A percentile compares a stretch with the other conserved stretches of the same genome.
Evolutionary conservation across 2,797 vertebrate species (phyloP).

Genomic region (Leptoclinus maculatus): DNA sequence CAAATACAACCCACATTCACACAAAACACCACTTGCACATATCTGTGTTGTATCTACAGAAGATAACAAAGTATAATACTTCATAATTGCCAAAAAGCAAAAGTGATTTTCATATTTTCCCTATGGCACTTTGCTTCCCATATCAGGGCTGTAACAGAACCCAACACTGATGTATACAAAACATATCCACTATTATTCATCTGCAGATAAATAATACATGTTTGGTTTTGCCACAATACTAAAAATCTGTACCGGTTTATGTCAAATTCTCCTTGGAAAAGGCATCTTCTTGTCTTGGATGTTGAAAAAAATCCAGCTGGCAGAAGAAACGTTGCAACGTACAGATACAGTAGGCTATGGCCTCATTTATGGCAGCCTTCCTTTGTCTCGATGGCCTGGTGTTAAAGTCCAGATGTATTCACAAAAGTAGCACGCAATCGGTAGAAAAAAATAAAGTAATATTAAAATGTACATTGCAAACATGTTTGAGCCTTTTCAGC

Average conservation of each 20-base stretch:
- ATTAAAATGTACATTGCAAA: not conserved
- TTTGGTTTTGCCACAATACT: slow-evolving; percentile 16
- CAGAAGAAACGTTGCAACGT: not conserved
- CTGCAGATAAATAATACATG: slow-evolving; percentile 21
- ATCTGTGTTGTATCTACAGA: slow-evolving; percentile 23
- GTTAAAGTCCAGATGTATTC: not conserved
- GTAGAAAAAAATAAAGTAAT: not conserved
- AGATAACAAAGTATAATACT: slow-evolving; percentile 65
- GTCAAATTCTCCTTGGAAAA: slow-evolving; percentile 7
- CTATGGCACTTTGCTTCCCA: slow-evolving; percentile 52
- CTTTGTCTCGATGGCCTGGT: not conserved
- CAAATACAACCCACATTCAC: slow-evolving; percentile 28
- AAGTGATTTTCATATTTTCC: slow-evolving; percentile 12
- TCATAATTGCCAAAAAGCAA: slow-evolving; percentile 63
- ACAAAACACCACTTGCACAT: slow-evolving; percentile 3
- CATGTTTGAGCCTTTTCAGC: not conserved
- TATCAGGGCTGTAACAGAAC: slow-evolving; percentile 42
- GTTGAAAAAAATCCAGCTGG: not conserved
- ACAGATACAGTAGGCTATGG: not conserved
- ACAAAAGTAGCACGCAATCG: not conserved
- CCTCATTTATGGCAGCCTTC: not conserved
- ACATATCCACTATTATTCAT: not conserved
- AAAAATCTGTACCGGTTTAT: slow-evolving; percentile 10
- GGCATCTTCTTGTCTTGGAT: not conserved
- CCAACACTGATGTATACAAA: not conserved